phyloP scores from a whole-genome alignment of 2,113 vertebrate species.

The Paracanthobrama guichenoti region DNA sequence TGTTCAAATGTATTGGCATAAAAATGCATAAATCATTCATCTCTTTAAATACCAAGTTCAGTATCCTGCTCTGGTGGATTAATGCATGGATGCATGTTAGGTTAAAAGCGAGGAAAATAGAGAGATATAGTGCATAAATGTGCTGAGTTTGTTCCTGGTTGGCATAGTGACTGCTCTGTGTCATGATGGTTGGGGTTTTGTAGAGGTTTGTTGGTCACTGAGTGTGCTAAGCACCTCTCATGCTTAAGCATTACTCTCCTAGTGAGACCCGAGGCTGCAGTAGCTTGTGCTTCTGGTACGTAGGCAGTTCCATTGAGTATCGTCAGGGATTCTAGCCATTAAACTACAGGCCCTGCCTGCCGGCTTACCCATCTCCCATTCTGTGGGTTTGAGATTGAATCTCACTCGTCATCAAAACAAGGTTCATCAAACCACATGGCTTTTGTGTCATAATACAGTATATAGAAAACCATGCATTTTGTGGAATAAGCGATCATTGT shows the following conservation, averaged over 20 bases:
- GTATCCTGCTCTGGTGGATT: not conserved
- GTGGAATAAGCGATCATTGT: not conserved
- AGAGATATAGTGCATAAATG: not conserved
- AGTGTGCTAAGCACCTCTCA: slow-evolving; percentile 39
- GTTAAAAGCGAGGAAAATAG: not conserved
- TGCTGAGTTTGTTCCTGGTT: slow-evolving; percentile 27
- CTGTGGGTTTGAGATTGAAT: not conserved
- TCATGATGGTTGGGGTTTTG: not conserved
- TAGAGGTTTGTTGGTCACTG: slow-evolving; percentile 11
- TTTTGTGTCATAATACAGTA: not conserved
- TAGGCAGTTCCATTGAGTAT: not conserved
- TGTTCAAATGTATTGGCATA: not conserved
- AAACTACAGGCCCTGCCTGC: not conserved
- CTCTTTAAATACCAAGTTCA: not conserved
- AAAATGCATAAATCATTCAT: not conserved
- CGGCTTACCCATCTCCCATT: not conserved
- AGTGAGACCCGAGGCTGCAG: not conserved
- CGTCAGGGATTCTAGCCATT: slow-evolving; percentile 17
- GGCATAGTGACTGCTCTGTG: slow-evolving; percentile 26
- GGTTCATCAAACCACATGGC: not conserved
- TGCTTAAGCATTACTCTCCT: slow-evolving; percentile 2
- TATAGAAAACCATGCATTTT: not conserved
- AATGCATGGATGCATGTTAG: not conserved
- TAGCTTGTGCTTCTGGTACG: slow-evolving; percentile 1
- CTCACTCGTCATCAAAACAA: not conserved